Evolutionary conservation across 2,113 vertebrate species (phyloP).

Genomic region (Salvelinus alpinus): DNA sequence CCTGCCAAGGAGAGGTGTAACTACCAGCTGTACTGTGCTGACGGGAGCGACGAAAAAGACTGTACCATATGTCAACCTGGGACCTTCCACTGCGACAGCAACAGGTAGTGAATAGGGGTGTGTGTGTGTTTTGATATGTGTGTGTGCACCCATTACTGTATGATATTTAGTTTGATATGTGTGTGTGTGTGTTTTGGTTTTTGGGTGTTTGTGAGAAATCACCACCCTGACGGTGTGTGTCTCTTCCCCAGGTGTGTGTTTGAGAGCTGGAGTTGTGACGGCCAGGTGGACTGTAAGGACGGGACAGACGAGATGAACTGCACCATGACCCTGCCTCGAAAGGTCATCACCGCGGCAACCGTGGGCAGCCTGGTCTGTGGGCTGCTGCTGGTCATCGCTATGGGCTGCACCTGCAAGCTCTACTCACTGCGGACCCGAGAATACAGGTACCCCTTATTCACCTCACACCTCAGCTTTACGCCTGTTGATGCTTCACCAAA

Average conservation of each 20-base stretch:
- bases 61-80: slow-evolving; percentile 85
- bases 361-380: slow-evolving; percentile 89
- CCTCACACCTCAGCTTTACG: too few species aligned
- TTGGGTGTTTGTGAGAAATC: too few species aligned
- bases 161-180: too few species aligned
- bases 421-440: slow-evolving; percentile 86
- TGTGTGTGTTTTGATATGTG: too few species aligned
- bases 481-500: too few species aligned
- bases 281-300: slow-evolving; percentile 87
- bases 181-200: too few species aligned
- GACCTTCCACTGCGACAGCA: slow-evolving; percentile 85
- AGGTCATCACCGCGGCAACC: slow-evolving; percentile 87
- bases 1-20: slow-evolving; percentile 81
- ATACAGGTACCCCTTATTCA: slow-evolving; percentile 66
- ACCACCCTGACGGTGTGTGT: too few species aligned
- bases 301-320: slow-evolving; percentile 86
- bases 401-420: slow-evolving; percentile 90
- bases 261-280: slow-evolving; percentile 90
- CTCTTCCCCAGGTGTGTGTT: slow-evolving; percentile 80
- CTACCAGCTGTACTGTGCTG: slow-evolving; percentile 86
- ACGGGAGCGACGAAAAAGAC: slow-evolving; percentile 83
- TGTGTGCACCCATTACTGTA: too few species aligned
- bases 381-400: slow-evolving; percentile 86
- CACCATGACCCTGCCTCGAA: slow-evolving; percentile 82
- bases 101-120: slow-evolving; percentile 63